phyloP scores from a whole-genome alignment of 2,113 vertebrate species.

The Geococcyx californianus region DNA sequence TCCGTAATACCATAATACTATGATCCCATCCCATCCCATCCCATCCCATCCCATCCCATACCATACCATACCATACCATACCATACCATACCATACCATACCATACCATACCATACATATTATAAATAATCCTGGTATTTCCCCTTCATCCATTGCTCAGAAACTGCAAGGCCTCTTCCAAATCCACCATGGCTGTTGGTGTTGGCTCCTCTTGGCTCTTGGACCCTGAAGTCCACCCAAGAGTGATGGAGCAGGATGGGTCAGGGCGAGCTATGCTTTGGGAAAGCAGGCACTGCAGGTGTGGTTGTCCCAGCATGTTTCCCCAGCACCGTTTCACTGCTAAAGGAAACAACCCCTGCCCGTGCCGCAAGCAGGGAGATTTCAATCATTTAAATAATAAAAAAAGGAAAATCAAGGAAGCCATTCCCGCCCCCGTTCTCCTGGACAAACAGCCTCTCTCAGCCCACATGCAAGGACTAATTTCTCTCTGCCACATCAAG shows the following conservation, averaged over 20 bases:
- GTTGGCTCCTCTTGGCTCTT: fast-evolving
- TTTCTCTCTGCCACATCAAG: slow-evolving; percentile 45
- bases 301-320: fast-evolving
- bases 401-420: background rate
- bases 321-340: background rate
- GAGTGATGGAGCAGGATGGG: background rate
- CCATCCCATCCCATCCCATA: too few species aligned
- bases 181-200: background rate
- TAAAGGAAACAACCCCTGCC: background rate
- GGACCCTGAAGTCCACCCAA: background rate
- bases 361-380: background rate
- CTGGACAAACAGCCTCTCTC: background rate
- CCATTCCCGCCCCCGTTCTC: background rate
- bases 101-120: too few species aligned
- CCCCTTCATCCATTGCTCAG: background rate
- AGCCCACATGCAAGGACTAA: background rate
- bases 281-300: background rate
- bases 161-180: background rate
- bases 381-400: background rate
- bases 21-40: too few species aligned
- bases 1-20: too few species aligned
- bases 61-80: background rate
- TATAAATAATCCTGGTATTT: background rate
- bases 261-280: fast-evolving
- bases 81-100: background rate